Evolutionary conservation across 1,140 invertebrate species (phyloP).

Genomic region (Formica selysi): DNA sequence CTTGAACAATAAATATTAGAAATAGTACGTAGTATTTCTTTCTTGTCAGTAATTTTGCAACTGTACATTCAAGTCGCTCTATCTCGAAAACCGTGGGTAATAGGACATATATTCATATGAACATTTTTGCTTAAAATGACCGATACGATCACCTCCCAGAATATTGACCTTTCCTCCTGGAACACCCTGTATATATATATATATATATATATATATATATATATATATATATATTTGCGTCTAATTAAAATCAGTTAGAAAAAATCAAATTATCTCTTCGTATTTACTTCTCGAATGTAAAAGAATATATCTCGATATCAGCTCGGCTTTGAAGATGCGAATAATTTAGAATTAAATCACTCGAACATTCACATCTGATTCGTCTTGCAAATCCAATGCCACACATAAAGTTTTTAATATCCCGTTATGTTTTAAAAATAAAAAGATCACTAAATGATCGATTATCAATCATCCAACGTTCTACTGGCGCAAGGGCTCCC

Average conservation of each 20-base stretch:
- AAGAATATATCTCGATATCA: neutral
- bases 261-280: neutral
- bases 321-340: neutral
- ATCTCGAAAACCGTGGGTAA: no score
- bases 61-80: no score
- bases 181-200: no score
- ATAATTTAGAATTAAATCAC: neutral
- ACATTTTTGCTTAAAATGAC: no score
- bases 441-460: neutral
- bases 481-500: slow-evolving; percentile 8
- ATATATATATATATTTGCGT: neutral
- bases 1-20: no score
- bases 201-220: no score
- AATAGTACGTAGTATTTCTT: no score
- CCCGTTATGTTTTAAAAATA: neutral
- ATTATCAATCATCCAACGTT: neutral
- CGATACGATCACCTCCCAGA: no score
- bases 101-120: no score
- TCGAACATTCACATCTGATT: neutral
- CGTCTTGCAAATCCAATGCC: neutral
- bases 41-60: no score
- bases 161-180: no score
- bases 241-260: neutral
- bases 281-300: neutral
- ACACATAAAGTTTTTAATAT: neutral